Evolutionary conservation across 2,888 invertebrate genomes (phyloP), one percentile per base, ranked within the genome.

Genomic region (Ceriagrion tenellum): DNA sequence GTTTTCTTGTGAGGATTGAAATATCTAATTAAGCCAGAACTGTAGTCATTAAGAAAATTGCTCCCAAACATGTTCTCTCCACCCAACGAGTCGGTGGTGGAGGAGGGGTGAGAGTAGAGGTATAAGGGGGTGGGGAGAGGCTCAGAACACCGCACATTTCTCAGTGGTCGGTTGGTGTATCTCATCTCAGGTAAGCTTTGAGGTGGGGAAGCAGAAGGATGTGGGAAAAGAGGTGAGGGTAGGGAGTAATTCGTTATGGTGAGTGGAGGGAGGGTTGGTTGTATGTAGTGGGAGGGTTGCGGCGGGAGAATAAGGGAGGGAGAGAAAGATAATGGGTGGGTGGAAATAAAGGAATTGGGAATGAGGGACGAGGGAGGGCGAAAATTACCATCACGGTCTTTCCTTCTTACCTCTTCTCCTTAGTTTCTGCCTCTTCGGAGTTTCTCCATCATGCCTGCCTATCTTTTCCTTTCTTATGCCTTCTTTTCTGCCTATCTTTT

Each of bases 41-140:
- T 81, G 81, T 81, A 81, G 35, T 81, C 81, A 81, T 81, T 81
- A 81, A 81, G 81, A 81, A 81, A 81, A 81, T 81, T 81, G 81
- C 81, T 81, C 81, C 81, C 35, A 35, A 81, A 35, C 81, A 81
- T 81, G 81, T 35, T 35, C 35, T 81, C 35, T 81, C 81, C 35
- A 16, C 81, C 13, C 26, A 20, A 8, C 69, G 69, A 26, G 69
- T 26, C 23, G 26, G 26, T 16, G 30, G 81, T 13, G 13, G 81
- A 18, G 81, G 12, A 12, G 35, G 10, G 30, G n/a, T n/a, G n/a
- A n/a, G n/a, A n/a, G n/a, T n/a, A n/a, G n/a, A n/a, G n/a, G n/a
- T n/a, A n/a, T n/a, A n/a, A n/a, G n/a, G 10, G 74, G 74, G 74
- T 30, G n/a, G n/a, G 16, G 63, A n/a, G 59, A 69, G 18, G 69